phyloP scores from a whole-genome alignment of 2,888 invertebrate genomes.

The Polyommatus iphigenia region DNA sequence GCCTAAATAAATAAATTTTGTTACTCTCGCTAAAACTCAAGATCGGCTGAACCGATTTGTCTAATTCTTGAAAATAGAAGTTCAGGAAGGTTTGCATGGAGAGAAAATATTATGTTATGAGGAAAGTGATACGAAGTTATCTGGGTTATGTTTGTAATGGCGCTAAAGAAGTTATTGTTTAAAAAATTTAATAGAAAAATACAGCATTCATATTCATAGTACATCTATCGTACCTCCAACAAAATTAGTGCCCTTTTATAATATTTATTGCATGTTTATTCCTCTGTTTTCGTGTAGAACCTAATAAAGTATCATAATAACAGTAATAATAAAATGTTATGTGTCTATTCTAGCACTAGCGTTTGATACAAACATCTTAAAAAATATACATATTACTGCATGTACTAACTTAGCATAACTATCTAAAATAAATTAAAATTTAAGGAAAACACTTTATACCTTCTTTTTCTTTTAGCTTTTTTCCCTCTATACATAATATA shows the following conservation, averaged over 20 bases:
- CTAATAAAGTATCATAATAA: conserved; percentile 2
- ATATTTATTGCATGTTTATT: conserved; percentile 1
- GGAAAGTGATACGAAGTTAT: no score
- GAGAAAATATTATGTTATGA: no score
- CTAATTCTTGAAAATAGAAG: no score
- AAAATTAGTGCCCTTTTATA: neutral
- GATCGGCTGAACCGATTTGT: no score
- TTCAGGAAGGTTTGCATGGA: no score
- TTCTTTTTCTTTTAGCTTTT: no score
- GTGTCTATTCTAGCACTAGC: conserved; percentile 8
- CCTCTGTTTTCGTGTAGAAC: neutral
- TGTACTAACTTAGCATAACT: neutral
- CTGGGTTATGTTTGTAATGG: no score
- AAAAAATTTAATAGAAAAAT: no score
- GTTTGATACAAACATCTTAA: neutral
- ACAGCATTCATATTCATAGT: neutral
- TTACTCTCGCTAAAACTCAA: no score
- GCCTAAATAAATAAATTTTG: no score
- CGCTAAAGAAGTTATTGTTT: no score
- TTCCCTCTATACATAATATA: no score
- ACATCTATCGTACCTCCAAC: neutral
- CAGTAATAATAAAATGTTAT: conserved; percentile 15
- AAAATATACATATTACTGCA: neutral
- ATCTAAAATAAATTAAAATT: neutral
- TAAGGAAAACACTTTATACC: neutral